phyloP scores from a whole-genome alignment of 2,888 invertebrate species.

The Cerastis rubricosa region DNA sequence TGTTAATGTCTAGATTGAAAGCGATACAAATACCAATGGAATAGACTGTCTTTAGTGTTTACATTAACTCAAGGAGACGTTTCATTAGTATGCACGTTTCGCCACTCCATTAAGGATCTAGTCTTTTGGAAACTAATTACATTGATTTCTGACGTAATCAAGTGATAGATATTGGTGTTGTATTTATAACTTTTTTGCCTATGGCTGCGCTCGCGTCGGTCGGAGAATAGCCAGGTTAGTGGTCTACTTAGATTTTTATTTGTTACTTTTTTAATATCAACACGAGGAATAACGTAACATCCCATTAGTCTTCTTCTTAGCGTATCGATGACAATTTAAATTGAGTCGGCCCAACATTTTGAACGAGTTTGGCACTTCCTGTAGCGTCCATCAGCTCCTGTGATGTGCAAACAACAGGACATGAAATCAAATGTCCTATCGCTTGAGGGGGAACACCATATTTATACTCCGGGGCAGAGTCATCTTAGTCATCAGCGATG shows the following conservation, averaged over 20 bases:
- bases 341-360: no score
- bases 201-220: background rate
- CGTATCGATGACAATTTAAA: no score
- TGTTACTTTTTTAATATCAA: background rate
- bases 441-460: no score
- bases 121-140: background rate
- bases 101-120: background rate
- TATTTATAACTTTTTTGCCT: background rate
- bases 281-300: background rate
- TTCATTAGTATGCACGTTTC: constrained; percentile 22
- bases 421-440: no score
- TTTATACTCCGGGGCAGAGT: no score
- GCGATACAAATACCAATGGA: background rate
- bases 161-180: background rate
- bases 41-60: background rate
- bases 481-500: no score
- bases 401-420: no score
- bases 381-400: no score
- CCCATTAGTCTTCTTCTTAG: background rate
- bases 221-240: no score
- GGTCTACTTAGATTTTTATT: no score
- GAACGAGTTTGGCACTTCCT: no score
- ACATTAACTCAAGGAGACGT: background rate
- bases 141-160: background rate
- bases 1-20: background rate